Percentiles rank a stretch among this genome's conserved stretches.
Evolutionary conservation across 2,888 invertebrate genomes (phyloP).

Genomic region (Periphyllus acericola): DNA sequence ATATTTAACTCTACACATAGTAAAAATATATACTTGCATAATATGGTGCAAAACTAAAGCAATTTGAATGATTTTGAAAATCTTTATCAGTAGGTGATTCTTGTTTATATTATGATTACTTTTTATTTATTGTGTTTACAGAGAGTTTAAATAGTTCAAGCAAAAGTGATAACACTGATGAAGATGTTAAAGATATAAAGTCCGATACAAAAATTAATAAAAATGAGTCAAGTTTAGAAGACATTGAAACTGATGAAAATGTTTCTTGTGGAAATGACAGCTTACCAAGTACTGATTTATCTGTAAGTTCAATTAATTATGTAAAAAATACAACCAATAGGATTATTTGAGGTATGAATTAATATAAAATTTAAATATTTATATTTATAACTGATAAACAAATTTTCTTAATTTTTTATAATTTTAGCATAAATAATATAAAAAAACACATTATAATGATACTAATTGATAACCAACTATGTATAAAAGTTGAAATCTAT

Average conservation of each 20-base stretch:
- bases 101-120: too few species aligned
- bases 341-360: too few species aligned
- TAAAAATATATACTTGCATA: too few species aligned
- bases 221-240: conserved; percentile 58
- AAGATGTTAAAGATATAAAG: conserved; percentile 32
- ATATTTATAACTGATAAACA: neutral
- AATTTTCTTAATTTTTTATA: neutral
- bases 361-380: too few species aligned
- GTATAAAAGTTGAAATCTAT: neutral
- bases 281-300: conserved; percentile 34
- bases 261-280: conserved; percentile 49
- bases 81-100: too few species aligned
- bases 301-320: conserved; percentile 32
- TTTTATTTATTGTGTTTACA: neutral
- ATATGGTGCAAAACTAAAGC: too few species aligned
- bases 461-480: neutral
- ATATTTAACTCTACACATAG: too few species aligned
- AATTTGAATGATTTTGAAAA: too few species aligned
- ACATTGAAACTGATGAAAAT: conserved; percentile 55
- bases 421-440: too few species aligned
- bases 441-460: neutral
- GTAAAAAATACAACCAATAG: too few species aligned
- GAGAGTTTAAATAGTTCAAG: conserved; percentile 26
- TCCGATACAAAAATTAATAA: conserved; percentile 32
- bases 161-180: conserved; percentile 30